Evolutionary conservation across 2,797 vertebrate species (phyloP), one percentile per base, ranked within the genome.

Genomic region (Pseudochirops corinnae): DNA sequence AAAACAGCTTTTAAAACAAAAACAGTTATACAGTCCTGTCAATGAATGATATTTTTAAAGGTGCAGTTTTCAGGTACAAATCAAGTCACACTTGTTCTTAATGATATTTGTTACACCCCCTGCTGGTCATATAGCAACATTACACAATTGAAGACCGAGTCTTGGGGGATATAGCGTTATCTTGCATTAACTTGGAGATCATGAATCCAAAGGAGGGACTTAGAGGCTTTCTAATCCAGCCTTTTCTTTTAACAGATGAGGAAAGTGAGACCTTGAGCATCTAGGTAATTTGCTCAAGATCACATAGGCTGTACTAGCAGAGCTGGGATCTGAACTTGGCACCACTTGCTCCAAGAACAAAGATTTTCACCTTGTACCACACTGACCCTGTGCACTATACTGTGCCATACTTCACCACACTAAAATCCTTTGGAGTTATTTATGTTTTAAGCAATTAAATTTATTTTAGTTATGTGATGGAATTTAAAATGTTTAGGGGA

Each of bases 31-130:
- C 16, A 31, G 55, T 14, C 90, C 10, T 5, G 52, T 93, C n/a
- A 57, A 62, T 56, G 29, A 26, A 57, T 90, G 94, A 58, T 57
- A 53, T 93, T 39, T 67, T 93, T 52, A 21, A 60, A 60, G 95
- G 24, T 95, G 91, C 31, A 87, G 31, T 92, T 97, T 56, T 93
- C 29, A 91, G 82, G 90, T 31, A 57, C 57, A 94, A 93, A 5
- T 4, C 10, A 95, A 94, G 95, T 28, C 62, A 92, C 46, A 7
- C 13, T 56, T 82, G 0, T 50, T 91, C 96, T 97, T 97, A 53
- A 94, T 60, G 96, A 92, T 96, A 96, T 96, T 96, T 97, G 56
- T 91, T 96, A 91, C 96, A 95, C 97, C 97, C 97, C 95, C 98
- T 98, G 92, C 97, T 97, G 97, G 96, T 90, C 57, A 0, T n/a